Evolutionary conservation across 1,140 invertebrate genomes (phyloP).

Genomic region (Formica selysi): DNA sequence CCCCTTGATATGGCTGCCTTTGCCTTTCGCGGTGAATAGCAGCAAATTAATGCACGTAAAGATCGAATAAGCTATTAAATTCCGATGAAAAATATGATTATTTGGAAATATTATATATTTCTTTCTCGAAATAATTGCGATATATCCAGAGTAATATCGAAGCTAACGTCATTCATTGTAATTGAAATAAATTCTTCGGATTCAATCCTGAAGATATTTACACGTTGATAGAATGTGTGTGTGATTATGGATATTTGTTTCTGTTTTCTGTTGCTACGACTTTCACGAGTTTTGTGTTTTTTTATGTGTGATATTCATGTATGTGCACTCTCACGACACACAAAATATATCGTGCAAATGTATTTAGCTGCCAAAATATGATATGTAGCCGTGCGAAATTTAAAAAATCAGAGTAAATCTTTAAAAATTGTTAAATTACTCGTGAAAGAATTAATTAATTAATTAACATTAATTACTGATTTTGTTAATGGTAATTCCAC

Average conservation of each 20-base stretch:
- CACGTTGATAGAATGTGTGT: not conserved
- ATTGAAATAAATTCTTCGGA: not conserved
- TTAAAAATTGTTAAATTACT: not conserved
- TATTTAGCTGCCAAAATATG: no score
- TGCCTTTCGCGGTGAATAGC: not conserved
- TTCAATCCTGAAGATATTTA: not conserved
- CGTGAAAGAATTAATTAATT: not conserved
- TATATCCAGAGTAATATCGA: not conserved
- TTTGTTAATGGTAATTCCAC: not conserved
- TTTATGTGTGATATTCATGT: no score
- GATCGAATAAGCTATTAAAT: no score
- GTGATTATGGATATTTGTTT: not conserved
- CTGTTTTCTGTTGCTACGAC: not conserved
- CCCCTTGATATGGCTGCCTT: not conserved
- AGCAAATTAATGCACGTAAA: not conserved
- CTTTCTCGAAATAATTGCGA: no score
- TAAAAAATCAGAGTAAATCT: not conserved
- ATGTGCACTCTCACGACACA: no score
- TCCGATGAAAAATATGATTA: not conserved
- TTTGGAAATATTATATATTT: no score
- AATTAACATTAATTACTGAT: not conserved
- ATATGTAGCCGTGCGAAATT: not conserved
- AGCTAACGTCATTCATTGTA: not conserved
- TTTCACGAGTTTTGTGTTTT: not conserved
- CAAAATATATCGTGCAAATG: not conserved